Percentiles rank a stretch among this genome's conserved stretches.
These are phyloP conservation scores for Cheilinus undulatus DNA, from an alignment of 2,113 vertebrate species.

Conservation along the genomic window DNA sequence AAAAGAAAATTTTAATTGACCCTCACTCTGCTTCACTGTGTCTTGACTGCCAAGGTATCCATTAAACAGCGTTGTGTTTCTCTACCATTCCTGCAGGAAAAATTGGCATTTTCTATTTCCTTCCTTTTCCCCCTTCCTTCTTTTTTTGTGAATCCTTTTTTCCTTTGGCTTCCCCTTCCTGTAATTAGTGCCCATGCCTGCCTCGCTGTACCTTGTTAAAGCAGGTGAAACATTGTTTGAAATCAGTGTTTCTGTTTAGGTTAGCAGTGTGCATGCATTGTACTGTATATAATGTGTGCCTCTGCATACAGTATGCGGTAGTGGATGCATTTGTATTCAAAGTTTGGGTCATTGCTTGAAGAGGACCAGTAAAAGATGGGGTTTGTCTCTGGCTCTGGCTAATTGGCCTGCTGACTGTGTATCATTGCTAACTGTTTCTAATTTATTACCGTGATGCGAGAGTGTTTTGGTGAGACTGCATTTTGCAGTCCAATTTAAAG, in stretches of 20 bases:
- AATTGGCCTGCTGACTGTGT: constrained; percentile 65
- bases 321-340: constrained; percentile 18
- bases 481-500: constrained; percentile 66
- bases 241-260: constrained; percentile 30
- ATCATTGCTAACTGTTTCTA: constrained; percentile 64
- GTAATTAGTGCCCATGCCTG: constrained; percentile 51
- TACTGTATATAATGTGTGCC: not conserved
- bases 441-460: constrained; percentile 56
- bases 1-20: constrained; percentile 73
- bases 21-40: constrained; percentile 53
- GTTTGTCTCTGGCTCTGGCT: constrained; percentile 50
- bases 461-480: constrained; percentile 59
- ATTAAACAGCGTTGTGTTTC: constrained; percentile 67
- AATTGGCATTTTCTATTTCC: constrained; percentile 22
- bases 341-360: constrained; percentile 42
- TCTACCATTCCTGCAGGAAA: constrained; percentile 45
- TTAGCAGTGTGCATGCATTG: not conserved
- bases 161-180: constrained; percentile 20
- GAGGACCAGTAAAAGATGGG: constrained; percentile 52
- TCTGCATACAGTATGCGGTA: not conserved
- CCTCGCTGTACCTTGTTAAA: constrained; percentile 62
- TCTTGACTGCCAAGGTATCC: constrained; percentile 61
- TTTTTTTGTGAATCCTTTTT: constrained; percentile 42
- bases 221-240: constrained; percentile 61
- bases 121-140: constrained; percentile 5